Evolutionary conservation across 2,888 invertebrate genomes (phyloP).

Genomic region (Zygogramma bicolorata): DNA sequence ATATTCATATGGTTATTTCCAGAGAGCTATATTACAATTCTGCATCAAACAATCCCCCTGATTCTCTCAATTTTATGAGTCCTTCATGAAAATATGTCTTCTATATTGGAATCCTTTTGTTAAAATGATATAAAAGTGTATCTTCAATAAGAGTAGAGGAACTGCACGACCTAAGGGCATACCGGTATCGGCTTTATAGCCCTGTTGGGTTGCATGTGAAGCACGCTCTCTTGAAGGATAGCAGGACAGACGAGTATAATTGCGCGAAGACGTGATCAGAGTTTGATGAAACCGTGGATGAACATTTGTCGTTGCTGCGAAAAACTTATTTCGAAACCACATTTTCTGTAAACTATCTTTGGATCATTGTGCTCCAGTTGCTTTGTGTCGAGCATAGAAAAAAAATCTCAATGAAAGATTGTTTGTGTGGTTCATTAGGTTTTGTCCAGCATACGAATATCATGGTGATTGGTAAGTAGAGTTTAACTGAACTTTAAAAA

Average conservation of each 20-base stretch:
- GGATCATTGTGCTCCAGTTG: too few species aligned
- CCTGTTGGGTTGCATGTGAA: constrained; percentile 48
- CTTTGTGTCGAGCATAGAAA: too few species aligned
- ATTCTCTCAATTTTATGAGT: neutral
- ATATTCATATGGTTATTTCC: neutral
- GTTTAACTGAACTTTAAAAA: too few species aligned
- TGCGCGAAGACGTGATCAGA: constrained; percentile 58
- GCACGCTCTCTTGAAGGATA: constrained; percentile 60
- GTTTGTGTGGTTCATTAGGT: too few species aligned
- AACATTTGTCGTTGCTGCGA: constrained; percentile 10
- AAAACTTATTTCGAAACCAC: constrained; percentile 7
- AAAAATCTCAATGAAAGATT: too few species aligned
- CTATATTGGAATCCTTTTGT: neutral
- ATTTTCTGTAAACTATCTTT: neutral
- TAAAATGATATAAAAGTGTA: constrained; percentile 1
- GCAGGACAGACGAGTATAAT: constrained; percentile 61
- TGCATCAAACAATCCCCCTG: neutral
- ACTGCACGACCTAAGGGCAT: constrained; percentile 1
- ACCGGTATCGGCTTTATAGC: constrained; percentile 7
- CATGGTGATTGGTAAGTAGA: too few species aligned
- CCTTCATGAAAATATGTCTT: neutral
- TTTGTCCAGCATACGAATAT: too few species aligned
- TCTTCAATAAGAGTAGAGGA: neutral
- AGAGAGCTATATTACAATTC: neutral
- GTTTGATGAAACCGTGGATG: constrained; percentile 37